Evolutionary conservation across 2,888 invertebrate species (phyloP).

Genomic region (Plagodis pulveraria): DNA sequence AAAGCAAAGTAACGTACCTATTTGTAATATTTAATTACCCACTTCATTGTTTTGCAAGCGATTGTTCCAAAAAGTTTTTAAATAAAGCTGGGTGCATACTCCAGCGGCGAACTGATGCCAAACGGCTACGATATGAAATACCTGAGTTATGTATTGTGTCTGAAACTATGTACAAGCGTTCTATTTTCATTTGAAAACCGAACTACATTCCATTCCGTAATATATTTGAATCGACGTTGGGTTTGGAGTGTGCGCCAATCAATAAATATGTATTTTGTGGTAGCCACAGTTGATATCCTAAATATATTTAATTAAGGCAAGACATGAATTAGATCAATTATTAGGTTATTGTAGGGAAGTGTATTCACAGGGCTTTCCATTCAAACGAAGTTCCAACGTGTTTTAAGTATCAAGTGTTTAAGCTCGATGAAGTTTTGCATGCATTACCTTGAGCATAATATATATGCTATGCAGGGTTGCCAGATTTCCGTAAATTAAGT

Average conservation of each 20-base stretch:
- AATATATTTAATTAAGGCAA: too few species aligned
- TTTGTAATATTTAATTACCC: neutral
- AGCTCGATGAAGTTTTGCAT: too few species aligned
- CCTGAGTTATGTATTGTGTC: conserved; percentile 42
- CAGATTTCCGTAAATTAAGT: too few species aligned
- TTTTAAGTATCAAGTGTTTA: too few species aligned
- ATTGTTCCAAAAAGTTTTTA: conserved; percentile 19
- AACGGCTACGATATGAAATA: conserved; percentile 39
- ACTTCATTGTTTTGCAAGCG: neutral
- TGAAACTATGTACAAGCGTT: conserved; percentile 41
- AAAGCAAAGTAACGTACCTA: neutral
- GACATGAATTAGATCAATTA: too few species aligned
- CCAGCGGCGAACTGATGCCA: conserved; percentile 35
- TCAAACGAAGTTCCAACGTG: too few species aligned
- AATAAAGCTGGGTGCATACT: conserved; percentile 25
- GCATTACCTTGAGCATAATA: too few species aligned
- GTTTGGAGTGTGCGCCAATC: conserved; percentile 41
- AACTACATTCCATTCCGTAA: conserved; percentile 50
- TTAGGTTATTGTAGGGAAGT: too few species aligned
- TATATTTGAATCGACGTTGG: conserved; percentile 50
- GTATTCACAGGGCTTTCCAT: too few species aligned
- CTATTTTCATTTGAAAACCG: conserved; percentile 49
- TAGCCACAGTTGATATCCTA: neutral
- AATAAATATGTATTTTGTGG: conserved; percentile 29
- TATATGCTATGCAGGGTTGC: too few species aligned